Conservation (phyloP, 2,888 invertebrate species). For the Omphaloscelis lunosa region DNA sequence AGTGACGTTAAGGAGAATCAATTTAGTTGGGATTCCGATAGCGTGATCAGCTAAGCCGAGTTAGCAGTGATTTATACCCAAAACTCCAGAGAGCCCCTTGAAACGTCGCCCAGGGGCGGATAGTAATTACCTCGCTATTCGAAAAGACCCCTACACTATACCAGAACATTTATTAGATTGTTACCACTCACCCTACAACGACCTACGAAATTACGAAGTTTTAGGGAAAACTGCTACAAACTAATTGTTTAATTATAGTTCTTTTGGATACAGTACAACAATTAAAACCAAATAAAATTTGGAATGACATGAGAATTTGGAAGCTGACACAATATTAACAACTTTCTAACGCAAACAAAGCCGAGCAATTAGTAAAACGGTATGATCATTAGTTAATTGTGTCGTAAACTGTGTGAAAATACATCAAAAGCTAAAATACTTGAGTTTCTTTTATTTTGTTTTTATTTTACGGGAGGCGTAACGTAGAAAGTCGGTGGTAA, state of each 20-base stretch:
- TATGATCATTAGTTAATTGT: slow-evolving; percentile 66
- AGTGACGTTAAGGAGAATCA: slow-evolving; percentile 58
- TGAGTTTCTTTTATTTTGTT: slow-evolving; percentile 49
- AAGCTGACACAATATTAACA: slow-evolving; percentile 56
- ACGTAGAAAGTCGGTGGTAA: slow-evolving; percentile 63
- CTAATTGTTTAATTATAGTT: slow-evolving; percentile 53
- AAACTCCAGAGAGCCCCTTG: slow-evolving; percentile 72
- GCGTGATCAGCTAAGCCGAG: slow-evolving; percentile 74
- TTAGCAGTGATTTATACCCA: slow-evolving; percentile 84
- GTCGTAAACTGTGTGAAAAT: slow-evolving; percentile 65
- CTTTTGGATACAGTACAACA: slow-evolving; percentile 51
- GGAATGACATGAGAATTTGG: slow-evolving; percentile 61
- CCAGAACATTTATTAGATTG: slow-evolving; percentile 77
- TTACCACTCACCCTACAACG: slow-evolving; percentile 75
- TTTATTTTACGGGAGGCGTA: slow-evolving; percentile 41
- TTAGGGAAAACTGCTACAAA: slow-evolving; percentile 51
- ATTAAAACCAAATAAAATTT: slow-evolving; percentile 57
- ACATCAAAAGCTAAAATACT: slow-evolving; percentile 49
- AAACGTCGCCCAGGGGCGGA: slow-evolving; percentile 77
- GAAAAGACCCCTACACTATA: slow-evolving; percentile 70
- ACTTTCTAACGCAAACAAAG: slow-evolving; percentile 73
- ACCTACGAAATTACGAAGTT: slow-evolving; percentile 46
- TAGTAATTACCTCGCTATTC: slow-evolving; percentile 79
- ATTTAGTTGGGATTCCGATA: slow-evolving; percentile 69
- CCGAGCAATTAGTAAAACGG: slow-evolving; percentile 66